phyloP scores from a whole-genome alignment of 92 coral and sea anemone genomes.

The Ricordea florida region DNA sequence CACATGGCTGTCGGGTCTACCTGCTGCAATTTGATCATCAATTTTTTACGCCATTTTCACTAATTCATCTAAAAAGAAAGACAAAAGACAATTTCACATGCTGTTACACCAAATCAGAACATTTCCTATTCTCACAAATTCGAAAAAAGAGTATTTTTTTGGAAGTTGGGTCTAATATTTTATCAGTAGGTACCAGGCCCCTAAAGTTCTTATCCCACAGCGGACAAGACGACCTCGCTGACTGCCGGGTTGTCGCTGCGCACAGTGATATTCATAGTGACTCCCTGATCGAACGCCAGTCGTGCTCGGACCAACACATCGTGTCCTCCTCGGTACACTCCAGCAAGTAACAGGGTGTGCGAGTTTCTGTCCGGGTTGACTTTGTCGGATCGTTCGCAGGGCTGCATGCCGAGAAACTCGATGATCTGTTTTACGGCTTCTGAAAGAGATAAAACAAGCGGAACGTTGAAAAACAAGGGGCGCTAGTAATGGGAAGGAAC shows the following conservation, averaged over 20 bases:
- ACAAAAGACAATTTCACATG: too few species aligned
- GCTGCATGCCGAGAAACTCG: conserved; percentile 99
- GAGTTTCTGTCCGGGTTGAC: conserved; percentile 94
- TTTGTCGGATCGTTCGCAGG: conserved; percentile 95
- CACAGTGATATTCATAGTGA: conserved; percentile 96
- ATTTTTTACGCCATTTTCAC: too few species aligned
- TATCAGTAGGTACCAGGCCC: too few species aligned
- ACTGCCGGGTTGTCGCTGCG: conserved; percentile 96
- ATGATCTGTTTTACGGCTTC: conserved; percentile 98
- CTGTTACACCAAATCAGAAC: too few species aligned
- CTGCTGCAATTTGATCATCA: too few species aligned
- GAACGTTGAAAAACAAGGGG: too few species aligned
- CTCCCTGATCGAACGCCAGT: conserved; percentile 97
- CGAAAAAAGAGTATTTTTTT: too few species aligned
- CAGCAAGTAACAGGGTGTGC: conserved; percentile 91
- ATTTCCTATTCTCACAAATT: too few species aligned
- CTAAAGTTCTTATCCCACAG: conserved; percentile 88
- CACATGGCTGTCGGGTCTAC: too few species aligned
- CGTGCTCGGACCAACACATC: conserved; percentile 96
- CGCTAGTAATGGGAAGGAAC: not conserved
- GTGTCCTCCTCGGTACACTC: conserved; percentile 95
- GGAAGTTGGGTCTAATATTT: too few species aligned
- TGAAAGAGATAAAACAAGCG: conserved; percentile 21
- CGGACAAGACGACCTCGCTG: conserved; percentile 92
- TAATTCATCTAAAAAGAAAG: too few species aligned